Evolutionary conservation across 2,888 invertebrate species (phyloP).

Genomic region (Serrognathus titanus): DNA sequence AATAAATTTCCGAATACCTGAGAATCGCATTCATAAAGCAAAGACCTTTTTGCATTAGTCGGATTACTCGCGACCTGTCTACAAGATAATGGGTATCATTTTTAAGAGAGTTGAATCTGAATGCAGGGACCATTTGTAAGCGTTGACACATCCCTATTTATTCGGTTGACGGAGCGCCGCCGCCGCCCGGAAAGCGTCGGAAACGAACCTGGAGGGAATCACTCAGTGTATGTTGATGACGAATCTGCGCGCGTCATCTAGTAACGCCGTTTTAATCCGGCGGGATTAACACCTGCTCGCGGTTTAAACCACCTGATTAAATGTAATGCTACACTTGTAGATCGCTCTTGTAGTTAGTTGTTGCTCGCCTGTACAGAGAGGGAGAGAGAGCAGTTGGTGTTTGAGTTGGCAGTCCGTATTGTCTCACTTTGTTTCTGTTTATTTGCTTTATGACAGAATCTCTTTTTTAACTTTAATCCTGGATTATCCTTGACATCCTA

Average conservation of each 20-base stretch:
- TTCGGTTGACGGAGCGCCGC: constrained; percentile 37
- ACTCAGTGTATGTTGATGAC: constrained; percentile 29
- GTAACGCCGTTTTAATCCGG: constrained; percentile 34
- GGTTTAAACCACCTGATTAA: constrained; percentile 43
- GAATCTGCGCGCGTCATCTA: constrained; percentile 31
- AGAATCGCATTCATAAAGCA: constrained; percentile 14
- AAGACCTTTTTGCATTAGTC: constrained; percentile 39
- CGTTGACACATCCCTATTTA: constrained; percentile 45
- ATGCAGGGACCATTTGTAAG: constrained; percentile 43
- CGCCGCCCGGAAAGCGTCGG: not conserved
- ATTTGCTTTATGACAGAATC: not conserved
- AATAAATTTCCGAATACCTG: constrained; percentile 7
- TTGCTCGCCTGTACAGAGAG: constrained; percentile 17
- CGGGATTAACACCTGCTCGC: constrained; percentile 43
- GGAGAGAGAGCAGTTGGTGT: constrained; percentile 24
- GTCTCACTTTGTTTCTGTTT: constrained; percentile 7
- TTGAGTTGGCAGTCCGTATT: constrained; percentile 25
- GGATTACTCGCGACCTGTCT: constrained; percentile 48
- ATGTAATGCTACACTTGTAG: constrained; percentile 35
- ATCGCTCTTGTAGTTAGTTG: constrained; percentile 19
- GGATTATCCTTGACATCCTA: too few species aligned
- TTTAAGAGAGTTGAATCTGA: constrained; percentile 46
- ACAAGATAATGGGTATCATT: constrained; percentile 47
- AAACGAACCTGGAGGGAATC: constrained; percentile 19
- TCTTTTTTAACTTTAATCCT: too few species aligned